Evolutionary conservation across 1,140 invertebrate species (phyloP).

Genomic region (Drosophila willistoni): DNA sequence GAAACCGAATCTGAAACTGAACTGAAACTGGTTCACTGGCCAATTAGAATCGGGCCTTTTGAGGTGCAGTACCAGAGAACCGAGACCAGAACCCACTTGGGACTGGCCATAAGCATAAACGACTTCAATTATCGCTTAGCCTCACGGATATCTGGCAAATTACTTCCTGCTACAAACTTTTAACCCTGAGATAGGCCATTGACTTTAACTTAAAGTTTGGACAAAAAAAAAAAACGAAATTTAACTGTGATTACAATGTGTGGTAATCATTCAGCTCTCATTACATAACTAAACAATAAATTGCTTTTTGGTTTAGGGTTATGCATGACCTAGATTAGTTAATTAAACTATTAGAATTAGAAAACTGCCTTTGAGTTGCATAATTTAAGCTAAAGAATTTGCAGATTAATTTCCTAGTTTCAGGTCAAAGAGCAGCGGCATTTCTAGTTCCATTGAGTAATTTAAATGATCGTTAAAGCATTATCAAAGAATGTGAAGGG

Average conservation of each 20-base stretch:
- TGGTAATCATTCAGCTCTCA: no score
- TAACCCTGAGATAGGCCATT: conserved; percentile 71
- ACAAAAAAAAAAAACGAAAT: not conserved
- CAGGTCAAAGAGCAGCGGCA: no score
- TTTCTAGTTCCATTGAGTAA: no score
- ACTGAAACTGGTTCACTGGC: conserved; percentile 69
- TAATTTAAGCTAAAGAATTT: no score
- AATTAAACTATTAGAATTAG: no score
- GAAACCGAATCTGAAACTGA: conserved; percentile 54
- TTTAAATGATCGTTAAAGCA: no score
- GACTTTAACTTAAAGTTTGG: conserved; percentile 17
- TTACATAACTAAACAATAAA: no score
- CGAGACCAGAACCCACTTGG: conserved; percentile 41
- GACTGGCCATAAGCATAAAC: conserved; percentile 38
- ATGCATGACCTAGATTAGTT: no score
- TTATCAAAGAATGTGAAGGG: no score
- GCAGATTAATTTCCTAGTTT: no score
- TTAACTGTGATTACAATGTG: not conserved
- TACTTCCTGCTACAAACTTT: conserved; percentile 65
- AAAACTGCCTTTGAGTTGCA: no score
- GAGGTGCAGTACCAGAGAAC: conserved; percentile 16
- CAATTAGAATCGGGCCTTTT: conserved; percentile 68
- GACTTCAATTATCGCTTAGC: conserved; percentile 43
- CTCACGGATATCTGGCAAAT: conserved; percentile 40
- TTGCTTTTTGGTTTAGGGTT: no score